A percentile compares a stretch with the other conserved stretches of the same genome.
Conservation (phyloP, 2,797 vertebrate genomes). For the Alosa sapidissima region DNA sequence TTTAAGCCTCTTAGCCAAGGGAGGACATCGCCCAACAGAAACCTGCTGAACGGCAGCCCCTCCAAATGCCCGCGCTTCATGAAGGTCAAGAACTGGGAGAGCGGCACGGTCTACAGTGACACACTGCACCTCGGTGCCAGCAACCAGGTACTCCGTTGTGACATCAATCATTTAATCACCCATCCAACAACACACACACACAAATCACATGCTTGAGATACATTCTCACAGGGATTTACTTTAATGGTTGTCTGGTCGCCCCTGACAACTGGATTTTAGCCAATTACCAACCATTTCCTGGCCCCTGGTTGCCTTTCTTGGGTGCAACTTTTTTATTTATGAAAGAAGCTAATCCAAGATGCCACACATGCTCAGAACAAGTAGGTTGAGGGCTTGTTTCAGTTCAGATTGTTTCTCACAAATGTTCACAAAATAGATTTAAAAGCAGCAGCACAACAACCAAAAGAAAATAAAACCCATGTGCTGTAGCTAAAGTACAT, state of each 20-base stretch:
- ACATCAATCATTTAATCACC: neutral
- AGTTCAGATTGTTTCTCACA: neutral
- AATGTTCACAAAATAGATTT: neutral
- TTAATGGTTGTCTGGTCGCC: neutral
- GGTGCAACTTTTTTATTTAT: neutral
- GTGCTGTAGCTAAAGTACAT: neutral
- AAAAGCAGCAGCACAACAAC: neutral
- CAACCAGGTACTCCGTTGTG: slow-evolving; percentile 67
- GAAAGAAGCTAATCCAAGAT: neutral
- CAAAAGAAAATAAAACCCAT: neutral
- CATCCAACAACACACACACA: neutral
- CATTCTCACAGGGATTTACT: neutral
- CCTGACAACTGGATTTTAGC: neutral
- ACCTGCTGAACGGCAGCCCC: slow-evolving; percentile 82
- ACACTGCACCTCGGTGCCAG: slow-evolving; percentile 85
- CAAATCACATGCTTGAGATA: neutral
- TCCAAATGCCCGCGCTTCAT: slow-evolving; percentile 92
- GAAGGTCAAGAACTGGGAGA: slow-evolving; percentile 97
- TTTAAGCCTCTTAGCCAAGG: slow-evolving; percentile 69
- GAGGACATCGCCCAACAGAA: slow-evolving; percentile 81
- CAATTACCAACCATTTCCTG: neutral
- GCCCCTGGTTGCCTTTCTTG: neutral
- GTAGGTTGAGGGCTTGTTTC: neutral
- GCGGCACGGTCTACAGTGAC: slow-evolving; percentile 80
- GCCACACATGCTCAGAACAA: neutral